phyloP scores from a whole-genome alignment of 2,888 invertebrate species.

The Agrotis ipsilon region DNA sequence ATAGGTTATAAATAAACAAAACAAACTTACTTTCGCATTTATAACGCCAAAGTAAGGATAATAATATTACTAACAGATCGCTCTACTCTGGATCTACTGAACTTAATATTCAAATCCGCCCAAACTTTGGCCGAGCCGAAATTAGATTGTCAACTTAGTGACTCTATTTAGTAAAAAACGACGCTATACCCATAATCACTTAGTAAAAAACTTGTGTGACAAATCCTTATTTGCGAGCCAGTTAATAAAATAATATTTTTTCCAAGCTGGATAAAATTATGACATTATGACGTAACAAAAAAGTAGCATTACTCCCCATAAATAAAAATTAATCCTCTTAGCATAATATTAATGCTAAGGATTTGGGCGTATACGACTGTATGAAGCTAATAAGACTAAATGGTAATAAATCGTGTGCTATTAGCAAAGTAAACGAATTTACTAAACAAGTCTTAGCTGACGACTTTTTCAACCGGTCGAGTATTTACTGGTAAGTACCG shows the following conservation, averaged over 20 bases:
- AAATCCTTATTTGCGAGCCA: conserved; percentile 62
- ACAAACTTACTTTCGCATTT: no score
- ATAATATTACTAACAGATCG: conserved; percentile 18
- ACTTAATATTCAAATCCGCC: conserved; percentile 51
- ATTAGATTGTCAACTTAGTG: conserved; percentile 51
- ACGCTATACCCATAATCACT: conserved; percentile 47
- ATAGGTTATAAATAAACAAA: no score
- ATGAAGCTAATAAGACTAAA: conserved; percentile 66
- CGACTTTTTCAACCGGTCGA: conserved; percentile 49
- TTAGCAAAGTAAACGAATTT: conserved; percentile 74
- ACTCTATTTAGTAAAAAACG: conserved; percentile 52
- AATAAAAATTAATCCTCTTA: conserved; percentile 87
- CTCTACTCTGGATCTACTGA: conserved; percentile 33
- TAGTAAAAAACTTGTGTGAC: conserved; percentile 51
- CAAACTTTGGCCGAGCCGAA: conserved; percentile 35
- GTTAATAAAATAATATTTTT: conserved; percentile 48
- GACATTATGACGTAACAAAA: conserved; percentile 76
- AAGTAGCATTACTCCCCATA: conserved; percentile 78
- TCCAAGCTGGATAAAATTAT: conserved; percentile 67
- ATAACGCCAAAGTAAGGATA: neutral
- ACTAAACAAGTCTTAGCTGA: conserved; percentile 52
- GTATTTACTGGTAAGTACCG: conserved; percentile 33
- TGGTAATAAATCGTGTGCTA: conserved; percentile 77
- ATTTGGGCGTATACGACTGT: conserved; percentile 71
- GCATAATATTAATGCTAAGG: conserved; percentile 81